Evolutionary conservation across 2,888 invertebrate genomes (phyloP).

Genomic region (Pachliopta kotzebuea): DNA sequence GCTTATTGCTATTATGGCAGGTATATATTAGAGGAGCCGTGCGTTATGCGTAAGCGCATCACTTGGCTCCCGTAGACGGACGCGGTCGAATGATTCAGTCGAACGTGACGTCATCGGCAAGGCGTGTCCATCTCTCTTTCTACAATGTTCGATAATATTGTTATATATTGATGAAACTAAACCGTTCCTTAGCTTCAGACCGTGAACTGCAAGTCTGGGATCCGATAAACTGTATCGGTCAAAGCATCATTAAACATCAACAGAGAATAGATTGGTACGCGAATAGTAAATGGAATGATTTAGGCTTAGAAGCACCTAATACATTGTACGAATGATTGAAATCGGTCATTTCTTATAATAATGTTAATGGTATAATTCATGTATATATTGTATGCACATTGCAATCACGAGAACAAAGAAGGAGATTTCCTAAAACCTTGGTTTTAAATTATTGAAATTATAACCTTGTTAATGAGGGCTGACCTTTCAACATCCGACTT

Average conservation of each 20-base stretch:
- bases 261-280: not conserved
- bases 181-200: not conserved
- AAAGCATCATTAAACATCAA: too few species aligned
- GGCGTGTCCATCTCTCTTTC: slow-evolving; percentile 57
- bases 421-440: slow-evolving; percentile 65
- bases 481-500: slow-evolving; percentile 72
- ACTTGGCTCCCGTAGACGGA: slow-evolving; percentile 35
- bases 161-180: slow-evolving; percentile 19
- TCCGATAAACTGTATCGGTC: too few species aligned
- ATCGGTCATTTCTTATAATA: slow-evolving; percentile 10
- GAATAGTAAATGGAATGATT: slow-evolving; percentile 8
- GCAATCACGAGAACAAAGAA: slow-evolving; percentile 31
- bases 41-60: slow-evolving; percentile 62
- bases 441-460: slow-evolving; percentile 57
- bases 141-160: slow-evolving; percentile 39
- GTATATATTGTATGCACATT: slow-evolving; percentile 9
- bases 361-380: slow-evolving; percentile 16
- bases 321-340: not conserved
- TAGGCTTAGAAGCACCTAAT: not conserved
- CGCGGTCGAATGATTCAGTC: slow-evolving; percentile 61
- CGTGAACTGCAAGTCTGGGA: too few species aligned
- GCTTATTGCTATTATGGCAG: slow-evolving; percentile 32
- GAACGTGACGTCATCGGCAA: slow-evolving; percentile 61
- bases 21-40: slow-evolving; percentile 41
- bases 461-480: slow-evolving; percentile 68